A percentile compares a stretch with the other conserved stretches of the same genome.
phyloP scores from a whole-genome alignment of 2,113 vertebrate genomes.

The Gymnarchus niloticus region DNA sequence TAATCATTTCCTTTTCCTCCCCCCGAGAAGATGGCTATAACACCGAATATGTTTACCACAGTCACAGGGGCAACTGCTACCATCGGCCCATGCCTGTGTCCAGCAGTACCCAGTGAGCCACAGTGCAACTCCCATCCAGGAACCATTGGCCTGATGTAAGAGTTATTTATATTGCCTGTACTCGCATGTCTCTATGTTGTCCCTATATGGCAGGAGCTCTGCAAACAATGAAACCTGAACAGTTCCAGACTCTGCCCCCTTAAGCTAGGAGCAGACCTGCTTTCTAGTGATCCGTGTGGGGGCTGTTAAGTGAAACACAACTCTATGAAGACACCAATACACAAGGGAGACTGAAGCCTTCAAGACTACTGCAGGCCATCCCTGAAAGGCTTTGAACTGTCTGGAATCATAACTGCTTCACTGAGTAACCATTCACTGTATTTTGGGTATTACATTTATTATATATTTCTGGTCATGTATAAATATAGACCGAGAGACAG shows the following conservation, averaged over 20 bases:
- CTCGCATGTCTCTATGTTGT: conserved; percentile 16
- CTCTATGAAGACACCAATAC: neutral
- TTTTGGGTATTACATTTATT: no score
- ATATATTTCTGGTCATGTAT: no score
- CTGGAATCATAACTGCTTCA: neutral
- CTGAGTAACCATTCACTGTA: neutral
- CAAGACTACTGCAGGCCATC: neutral
- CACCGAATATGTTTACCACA: neutral
- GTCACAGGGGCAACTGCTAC: conserved; percentile 8
- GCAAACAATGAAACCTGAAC: conserved; percentile 16
- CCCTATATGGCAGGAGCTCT: conserved; percentile 6
- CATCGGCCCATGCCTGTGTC: conserved; percentile 14
- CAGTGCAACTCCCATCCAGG: conserved; percentile 45
- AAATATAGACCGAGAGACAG: no score
- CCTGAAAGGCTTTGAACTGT: neutral
- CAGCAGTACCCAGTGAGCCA: conserved; percentile 32
- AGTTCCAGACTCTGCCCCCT: neutral
- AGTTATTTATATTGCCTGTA: conserved; percentile 55
- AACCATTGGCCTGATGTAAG: conserved; percentile 51
- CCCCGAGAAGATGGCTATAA: neutral
- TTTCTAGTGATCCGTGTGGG: neutral
- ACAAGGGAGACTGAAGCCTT: neutral
- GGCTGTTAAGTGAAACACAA: neutral
- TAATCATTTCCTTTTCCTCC: no score
- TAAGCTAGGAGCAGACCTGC: neutral